These are phyloP conservation scores for Congeria kusceri DNA, from an alignment of 2,888 invertebrate species.

Conservation along the genomic window DNA sequence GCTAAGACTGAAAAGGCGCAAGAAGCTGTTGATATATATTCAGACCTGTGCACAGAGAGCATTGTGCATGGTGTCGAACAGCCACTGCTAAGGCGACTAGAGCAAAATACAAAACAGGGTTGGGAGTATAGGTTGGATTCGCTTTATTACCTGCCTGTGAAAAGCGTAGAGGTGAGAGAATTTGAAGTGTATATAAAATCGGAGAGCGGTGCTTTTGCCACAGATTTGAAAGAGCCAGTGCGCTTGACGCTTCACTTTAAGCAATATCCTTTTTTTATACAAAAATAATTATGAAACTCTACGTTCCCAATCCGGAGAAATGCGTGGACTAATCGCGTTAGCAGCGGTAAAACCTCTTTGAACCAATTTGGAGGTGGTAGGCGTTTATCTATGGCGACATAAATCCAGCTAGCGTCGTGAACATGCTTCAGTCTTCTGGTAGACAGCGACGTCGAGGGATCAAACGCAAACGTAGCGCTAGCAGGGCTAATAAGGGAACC, in stretches of 20 bases:
- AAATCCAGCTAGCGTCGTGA: no score
- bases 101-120: slow-evolving; percentile 26
- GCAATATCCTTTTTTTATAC: slow-evolving; percentile 14
- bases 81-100: slow-evolving; percentile 42
- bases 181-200: slow-evolving; percentile 39
- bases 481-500: no score
- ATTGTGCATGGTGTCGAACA: slow-evolving; percentile 35
- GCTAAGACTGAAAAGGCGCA: slow-evolving; percentile 13
- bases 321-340: slow-evolving; percentile 34
- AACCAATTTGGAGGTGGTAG: slow-evolving; percentile 22
- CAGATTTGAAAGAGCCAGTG: slow-evolving; percentile 18
- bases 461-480: no score
- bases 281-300: slow-evolving; percentile 19
- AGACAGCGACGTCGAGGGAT: no score
- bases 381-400: no score
- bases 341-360: slow-evolving; percentile 12
- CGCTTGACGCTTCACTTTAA: slow-evolving; percentile 30
- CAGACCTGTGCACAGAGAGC: slow-evolving; percentile 41
- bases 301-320: slow-evolving; percentile 45
- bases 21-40: slow-evolving; percentile 30
- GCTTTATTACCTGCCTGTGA: slow-evolving; percentile 44
- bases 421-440: no score
- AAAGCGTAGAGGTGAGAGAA: slow-evolving; percentile 27
- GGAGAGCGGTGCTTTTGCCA: slow-evolving; percentile 1
- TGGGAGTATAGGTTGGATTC: slow-evolving; percentile 32